phyloP scores from a whole-genome alignment of 2,888 invertebrate species.

The Hipparchia semele region DNA sequence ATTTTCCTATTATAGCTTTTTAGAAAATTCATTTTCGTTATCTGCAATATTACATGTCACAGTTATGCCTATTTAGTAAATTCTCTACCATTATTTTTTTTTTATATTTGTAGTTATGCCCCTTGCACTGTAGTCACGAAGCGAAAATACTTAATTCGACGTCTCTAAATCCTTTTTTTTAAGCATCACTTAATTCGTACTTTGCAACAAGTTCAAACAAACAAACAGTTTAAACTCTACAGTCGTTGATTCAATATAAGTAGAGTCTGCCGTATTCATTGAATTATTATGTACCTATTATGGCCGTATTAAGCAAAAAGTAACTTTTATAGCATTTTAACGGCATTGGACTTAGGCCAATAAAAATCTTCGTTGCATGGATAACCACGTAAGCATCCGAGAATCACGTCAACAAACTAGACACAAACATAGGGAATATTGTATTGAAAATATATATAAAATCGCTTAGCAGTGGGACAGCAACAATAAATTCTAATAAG shows the following conservation, averaged over 20 bases:
- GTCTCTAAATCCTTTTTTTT: background rate
- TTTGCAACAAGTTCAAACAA: background rate
- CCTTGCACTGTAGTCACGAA: background rate
- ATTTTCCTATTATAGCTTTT: no score
- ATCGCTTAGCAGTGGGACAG: constrained; percentile 28
- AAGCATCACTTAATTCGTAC: background rate
- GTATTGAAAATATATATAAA: constrained; percentile 3
- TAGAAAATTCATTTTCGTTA: no score
- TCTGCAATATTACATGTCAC: no score
- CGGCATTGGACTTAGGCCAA: constrained; percentile 24
- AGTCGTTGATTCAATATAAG: background rate
- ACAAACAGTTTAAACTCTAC: no score
- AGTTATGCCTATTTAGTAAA: background rate
- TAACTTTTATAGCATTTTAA: constrained; percentile 6
- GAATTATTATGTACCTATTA: background rate
- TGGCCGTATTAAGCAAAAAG: background rate
- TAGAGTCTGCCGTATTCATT: no score
- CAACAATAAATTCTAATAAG: background rate
- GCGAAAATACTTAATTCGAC: background rate
- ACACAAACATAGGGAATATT: constrained; percentile 16
- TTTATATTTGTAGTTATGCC: no score
- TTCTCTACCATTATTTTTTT: background rate
- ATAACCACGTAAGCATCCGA: constrained; percentile 49
- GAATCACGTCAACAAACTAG: constrained; percentile 29
- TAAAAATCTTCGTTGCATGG: constrained; percentile 31